Evolutionary conservation across 2,888 invertebrate species (phyloP).

Genomic region (Athripsodes cinereus): DNA sequence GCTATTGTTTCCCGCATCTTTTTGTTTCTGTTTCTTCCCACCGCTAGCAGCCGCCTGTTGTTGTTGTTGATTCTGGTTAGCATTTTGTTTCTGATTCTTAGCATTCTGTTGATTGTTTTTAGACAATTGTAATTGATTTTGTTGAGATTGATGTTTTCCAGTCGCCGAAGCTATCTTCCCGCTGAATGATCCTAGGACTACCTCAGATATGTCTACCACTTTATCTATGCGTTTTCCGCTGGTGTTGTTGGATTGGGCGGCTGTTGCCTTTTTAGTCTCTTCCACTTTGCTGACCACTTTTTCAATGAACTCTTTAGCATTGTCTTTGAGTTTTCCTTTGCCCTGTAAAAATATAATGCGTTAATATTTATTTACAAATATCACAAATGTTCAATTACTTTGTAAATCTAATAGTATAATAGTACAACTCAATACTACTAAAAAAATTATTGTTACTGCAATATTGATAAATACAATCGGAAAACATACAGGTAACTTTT

Average conservation of each 20-base stretch:
- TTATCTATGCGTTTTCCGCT: slow-evolving; percentile 29
- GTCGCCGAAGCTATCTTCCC: not conserved
- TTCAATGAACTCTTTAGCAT: not conserved
- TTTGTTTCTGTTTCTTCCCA: too few species aligned
- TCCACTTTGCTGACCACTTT: slow-evolving; percentile 6
- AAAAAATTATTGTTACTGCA: too few species aligned
- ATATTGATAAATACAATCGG: too few species aligned
- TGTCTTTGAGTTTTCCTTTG: slow-evolving; percentile 3
- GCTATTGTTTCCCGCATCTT: too few species aligned
- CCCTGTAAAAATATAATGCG: not conserved
- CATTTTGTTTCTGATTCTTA: not conserved
- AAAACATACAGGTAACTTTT: not conserved
- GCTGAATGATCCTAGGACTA: slow-evolving; percentile 9
- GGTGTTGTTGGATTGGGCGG: slow-evolving; percentile 22
- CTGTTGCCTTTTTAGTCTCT: slow-evolving; percentile 7
- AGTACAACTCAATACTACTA: too few species aligned
- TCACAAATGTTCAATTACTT: too few species aligned
- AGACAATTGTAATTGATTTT: not conserved
- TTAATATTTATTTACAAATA: too few species aligned
- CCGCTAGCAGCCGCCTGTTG: slow-evolving; percentile 13
- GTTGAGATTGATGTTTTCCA: not conserved
- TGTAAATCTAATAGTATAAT: too few species aligned
- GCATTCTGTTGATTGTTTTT: not conserved
- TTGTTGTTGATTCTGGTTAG: slow-evolving; percentile 6
- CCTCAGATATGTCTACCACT: slow-evolving; percentile 27